Evolutionary conservation across 2,113 vertebrate species (phyloP), one percentile per base, ranked within the genome.

Genomic region (Paramisgurnus dabryanus): DNA sequence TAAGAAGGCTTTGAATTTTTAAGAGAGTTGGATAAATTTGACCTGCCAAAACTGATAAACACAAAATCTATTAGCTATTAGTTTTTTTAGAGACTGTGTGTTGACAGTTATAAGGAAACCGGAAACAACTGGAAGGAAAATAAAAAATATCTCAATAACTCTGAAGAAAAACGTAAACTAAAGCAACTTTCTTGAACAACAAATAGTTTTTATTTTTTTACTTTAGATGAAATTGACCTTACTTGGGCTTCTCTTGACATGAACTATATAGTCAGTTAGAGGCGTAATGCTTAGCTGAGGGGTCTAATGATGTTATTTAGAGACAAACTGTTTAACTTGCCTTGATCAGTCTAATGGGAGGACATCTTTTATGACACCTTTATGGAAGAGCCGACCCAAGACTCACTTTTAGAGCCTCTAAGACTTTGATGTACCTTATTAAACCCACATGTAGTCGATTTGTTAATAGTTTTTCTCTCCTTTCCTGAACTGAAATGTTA

Each of bases 291-390:
- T 81, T 55, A 67, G 77, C 67, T 57, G 67, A 18, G 67, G 63
- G 85, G 87, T 75, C 81, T 91, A 91, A 90, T 89, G 86, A 84
- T 84, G 86, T 87, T 87, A 84, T 84, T 87, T 83, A 82, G 83
- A 82, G 80, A 87, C 87, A 80, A 83, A 85, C 85, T 72, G 64
- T 72, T 39, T 58, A 53, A 43, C 55, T 0, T 71, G 81, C 88
- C 89, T 91, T 92, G 92, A 92, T 92, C 91, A 92, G 74, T 47
- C 50, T 45, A 72, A 78, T 84, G 60, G 70, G 86, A 86, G 87
- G 87, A 90, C 86, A 89, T 91, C 88, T 90, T 85, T 86, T 82
- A 82, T 89, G 91, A 91, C 91, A 92, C 89, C 82, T 93, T 93
- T 92, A 93, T 45, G 89, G 91, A 89, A 86, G 86, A 86, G 90